Conservation (phyloP, 2,797 vertebrate species). For the Oreochromis mossambicus region DNA sequence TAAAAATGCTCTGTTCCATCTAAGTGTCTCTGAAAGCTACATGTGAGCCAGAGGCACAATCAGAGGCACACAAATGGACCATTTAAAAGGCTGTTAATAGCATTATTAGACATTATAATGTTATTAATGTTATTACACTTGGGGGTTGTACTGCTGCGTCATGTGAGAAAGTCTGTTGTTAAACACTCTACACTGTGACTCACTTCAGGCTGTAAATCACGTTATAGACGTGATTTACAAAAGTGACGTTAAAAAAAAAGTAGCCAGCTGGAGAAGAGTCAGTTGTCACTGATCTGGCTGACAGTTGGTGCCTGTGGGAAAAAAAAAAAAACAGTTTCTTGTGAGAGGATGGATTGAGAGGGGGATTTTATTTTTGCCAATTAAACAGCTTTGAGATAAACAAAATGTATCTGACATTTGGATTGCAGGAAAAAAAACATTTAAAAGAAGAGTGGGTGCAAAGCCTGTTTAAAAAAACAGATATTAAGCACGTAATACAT, state of each 20-base stretch:
- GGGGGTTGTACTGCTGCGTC: neutral
- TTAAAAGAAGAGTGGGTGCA: neutral
- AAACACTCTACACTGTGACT: neutral
- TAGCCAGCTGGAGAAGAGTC: conserved; percentile 44
- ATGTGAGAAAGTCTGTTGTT: neutral
- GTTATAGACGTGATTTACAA: neutral
- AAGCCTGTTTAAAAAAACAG: neutral
- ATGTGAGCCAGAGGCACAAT: neutral
- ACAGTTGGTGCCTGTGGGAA: conserved; percentile 34
- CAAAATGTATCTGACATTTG: conserved; percentile 38
- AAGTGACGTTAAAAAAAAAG: conserved; percentile 14
- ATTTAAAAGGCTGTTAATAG: neutral
- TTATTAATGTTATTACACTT: neutral
- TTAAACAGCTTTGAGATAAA: conserved; percentile 42
- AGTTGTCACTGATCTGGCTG: conserved; percentile 38
- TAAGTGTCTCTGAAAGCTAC: neutral
- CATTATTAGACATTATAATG: conserved; percentile 1
- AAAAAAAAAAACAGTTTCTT: conserved; percentile 15
- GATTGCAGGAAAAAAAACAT: neutral
- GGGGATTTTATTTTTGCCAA: conserved; percentile 28
- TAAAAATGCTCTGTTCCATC: neutral
- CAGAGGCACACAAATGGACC: neutral
- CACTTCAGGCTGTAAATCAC: conserved; percentile 1
- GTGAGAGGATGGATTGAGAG: conserved; percentile 11
- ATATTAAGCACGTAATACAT: neutral